Evolutionary conservation across 2,888 invertebrate species (phyloP).

Genomic region (Stratiomys singularior): DNA sequence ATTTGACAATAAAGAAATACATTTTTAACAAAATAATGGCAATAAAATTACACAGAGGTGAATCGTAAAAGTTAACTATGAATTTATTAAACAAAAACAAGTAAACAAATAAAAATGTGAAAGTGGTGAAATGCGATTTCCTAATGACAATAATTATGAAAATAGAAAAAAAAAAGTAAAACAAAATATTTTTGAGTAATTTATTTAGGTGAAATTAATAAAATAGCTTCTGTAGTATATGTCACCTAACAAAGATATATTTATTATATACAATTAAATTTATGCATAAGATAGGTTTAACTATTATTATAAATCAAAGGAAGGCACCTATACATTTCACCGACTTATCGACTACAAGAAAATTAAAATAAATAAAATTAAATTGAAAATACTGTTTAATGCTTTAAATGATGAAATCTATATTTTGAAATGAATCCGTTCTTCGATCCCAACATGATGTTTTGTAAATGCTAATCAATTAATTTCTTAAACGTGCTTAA

Average conservation of each 20-base stretch:
- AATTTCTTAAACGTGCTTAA: too few relatives aligned
- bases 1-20: not conserved
- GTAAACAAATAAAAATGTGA: not conserved
- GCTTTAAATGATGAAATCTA: not conserved
- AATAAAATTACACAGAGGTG: not conserved
- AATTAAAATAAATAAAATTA: not conserved
- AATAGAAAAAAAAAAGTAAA: not conserved
- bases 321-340: not conserved
- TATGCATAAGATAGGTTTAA: not conserved
- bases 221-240: not conserved
- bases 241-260: conserved; percentile 6
- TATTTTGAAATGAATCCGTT: not conserved
- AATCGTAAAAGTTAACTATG: conserved; percentile 3
- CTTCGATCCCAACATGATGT: too few relatives aligned
- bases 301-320: not conserved
- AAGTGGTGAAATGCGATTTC: not conserved
- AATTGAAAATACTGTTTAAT: not conserved
- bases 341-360: not conserved
- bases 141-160: conserved; percentile 25
- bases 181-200: conserved; percentile 21
- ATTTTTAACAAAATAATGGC: not conserved
- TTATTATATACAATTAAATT: not conserved
- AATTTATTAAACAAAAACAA: not conserved
- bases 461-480: too few relatives aligned
- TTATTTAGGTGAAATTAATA: conserved; percentile 25